These are phyloP conservation scores for Sander vitreus DNA, from an alignment of 2,113 vertebrate species.

Conservation along the genomic window DNA sequence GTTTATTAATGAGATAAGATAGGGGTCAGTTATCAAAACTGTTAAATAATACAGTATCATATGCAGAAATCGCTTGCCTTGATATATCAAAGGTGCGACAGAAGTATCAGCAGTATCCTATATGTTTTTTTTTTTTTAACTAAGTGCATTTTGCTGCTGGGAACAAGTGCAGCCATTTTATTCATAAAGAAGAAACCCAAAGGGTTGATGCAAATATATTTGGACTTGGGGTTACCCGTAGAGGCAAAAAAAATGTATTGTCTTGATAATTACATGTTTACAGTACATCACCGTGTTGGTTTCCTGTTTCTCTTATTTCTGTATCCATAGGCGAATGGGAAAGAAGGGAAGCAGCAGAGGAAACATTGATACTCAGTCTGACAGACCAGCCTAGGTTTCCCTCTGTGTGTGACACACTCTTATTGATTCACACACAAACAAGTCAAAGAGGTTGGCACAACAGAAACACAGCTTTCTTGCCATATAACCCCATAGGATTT, in stretches of 20 bases:
- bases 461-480: slow-evolving; percentile 25
- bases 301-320: slow-evolving; percentile 28
- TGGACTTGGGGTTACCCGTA: background rate
- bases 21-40: background rate
- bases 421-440: slow-evolving; percentile 62
- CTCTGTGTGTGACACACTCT: slow-evolving; percentile 55
- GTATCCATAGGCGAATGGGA: slow-evolving; percentile 25
- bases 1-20: background rate
- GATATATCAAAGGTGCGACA: background rate
- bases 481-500: background rate
- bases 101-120: slow-evolving; percentile 2
- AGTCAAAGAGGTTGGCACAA: slow-evolving; percentile 37
- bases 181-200: background rate
- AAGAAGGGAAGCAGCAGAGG: slow-evolving; percentile 29
- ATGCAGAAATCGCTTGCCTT: background rate
- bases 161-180: background rate
- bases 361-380: slow-evolving; percentile 56
- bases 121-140: no score
- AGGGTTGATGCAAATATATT: background rate
- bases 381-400: slow-evolving; percentile 46
- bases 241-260: background rate
- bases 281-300: background rate
- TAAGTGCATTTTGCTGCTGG: background rate
- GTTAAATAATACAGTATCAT: background rate
- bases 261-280: background rate